phyloP scores from a whole-genome alignment of 2,888 invertebrate genomes.

The Drosophila peninsularis region DNA sequence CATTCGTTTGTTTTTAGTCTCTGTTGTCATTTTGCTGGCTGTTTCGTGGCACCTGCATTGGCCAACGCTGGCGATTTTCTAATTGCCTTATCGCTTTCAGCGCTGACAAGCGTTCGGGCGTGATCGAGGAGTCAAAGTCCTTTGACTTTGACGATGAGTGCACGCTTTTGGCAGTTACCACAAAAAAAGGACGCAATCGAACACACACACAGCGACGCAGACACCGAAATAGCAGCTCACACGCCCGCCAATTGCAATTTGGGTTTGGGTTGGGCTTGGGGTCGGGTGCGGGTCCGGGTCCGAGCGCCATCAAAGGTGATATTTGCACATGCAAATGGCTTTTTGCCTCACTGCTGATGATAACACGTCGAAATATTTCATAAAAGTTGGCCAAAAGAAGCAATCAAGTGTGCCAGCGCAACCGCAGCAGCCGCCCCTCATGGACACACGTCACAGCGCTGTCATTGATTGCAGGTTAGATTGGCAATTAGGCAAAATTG shows the following conservation, averaged over 20 bases:
- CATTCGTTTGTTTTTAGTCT: slow-evolving; percentile 10
- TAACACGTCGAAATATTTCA: slow-evolving; percentile 65
- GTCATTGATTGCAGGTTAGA: slow-evolving; percentile 58
- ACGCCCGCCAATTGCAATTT: slow-evolving; percentile 65
- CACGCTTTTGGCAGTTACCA: slow-evolving; percentile 56
- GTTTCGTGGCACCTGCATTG: slow-evolving; percentile 33
- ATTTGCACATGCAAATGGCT: slow-evolving; percentile 63
- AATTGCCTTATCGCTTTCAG: slow-evolving; percentile 83
- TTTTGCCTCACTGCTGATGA: slow-evolving; percentile 54
- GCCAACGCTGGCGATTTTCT: slow-evolving; percentile 53
- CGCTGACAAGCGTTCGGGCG: slow-evolving; percentile 65
- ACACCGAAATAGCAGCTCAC: slow-evolving; percentile 4
- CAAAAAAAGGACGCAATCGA: slow-evolving; percentile 2
- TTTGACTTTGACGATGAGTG: slow-evolving; percentile 74
- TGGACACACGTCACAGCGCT: slow-evolving; percentile 30
- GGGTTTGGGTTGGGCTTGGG: slow-evolving; percentile 13
- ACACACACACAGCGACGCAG: slow-evolving; percentile 17
- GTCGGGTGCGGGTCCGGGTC: background rate
- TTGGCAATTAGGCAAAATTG: slow-evolving; percentile 60
- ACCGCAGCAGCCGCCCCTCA: slow-evolving; percentile 12
- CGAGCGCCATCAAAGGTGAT: slow-evolving; percentile 55
- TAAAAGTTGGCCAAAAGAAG: slow-evolving; percentile 63
- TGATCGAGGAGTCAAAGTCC: slow-evolving; percentile 66
- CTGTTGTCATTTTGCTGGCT: slow-evolving; percentile 23
- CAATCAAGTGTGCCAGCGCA: slow-evolving; percentile 47